Conservation (phyloP, 2,888 invertebrate species). For the Copidosoma aretas region DNA sequence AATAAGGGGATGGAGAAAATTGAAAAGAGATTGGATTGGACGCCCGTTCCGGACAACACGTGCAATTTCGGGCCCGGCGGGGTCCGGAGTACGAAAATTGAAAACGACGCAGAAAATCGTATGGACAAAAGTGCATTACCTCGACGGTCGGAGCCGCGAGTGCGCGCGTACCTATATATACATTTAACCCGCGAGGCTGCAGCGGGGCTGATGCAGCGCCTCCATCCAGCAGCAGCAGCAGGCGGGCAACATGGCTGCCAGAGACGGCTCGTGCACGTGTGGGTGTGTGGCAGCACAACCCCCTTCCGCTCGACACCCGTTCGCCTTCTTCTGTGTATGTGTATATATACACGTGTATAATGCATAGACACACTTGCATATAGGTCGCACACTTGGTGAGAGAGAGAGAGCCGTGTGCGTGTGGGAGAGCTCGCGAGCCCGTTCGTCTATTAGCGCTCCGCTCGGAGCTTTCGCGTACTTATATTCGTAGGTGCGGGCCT, state of each 20-base stretch:
- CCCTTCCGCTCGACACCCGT: neutral
- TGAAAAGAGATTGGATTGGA: no score
- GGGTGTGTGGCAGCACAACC: neutral
- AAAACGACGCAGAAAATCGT: no score
- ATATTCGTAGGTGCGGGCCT: neutral
- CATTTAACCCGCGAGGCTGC: neutral
- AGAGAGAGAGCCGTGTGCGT: no score
- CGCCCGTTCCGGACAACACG: no score
- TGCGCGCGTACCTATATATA: no score
- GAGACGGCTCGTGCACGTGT: neutral
- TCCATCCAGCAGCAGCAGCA: slow-evolving; percentile 1
- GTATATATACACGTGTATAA: no score
- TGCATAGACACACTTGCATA: no score
- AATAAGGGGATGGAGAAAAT: no score
- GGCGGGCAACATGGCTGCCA: slow-evolving; percentile 19
- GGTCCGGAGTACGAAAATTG: no score
- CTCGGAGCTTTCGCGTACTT: neutral
- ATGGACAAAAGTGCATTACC: slow-evolving; percentile 15
- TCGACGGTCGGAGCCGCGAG: neutral
- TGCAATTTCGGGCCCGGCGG: no score
- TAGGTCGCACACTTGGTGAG: no score
- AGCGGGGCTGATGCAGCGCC: slow-evolving; percentile 6
- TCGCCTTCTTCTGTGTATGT: no score
- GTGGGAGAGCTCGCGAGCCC: neutral
- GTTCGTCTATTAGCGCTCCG: slow-evolving; percentile 10